Base-by-base conservation (phyloP, 2,797 vertebrate species). In the Takifugu rubripes region DNA sequence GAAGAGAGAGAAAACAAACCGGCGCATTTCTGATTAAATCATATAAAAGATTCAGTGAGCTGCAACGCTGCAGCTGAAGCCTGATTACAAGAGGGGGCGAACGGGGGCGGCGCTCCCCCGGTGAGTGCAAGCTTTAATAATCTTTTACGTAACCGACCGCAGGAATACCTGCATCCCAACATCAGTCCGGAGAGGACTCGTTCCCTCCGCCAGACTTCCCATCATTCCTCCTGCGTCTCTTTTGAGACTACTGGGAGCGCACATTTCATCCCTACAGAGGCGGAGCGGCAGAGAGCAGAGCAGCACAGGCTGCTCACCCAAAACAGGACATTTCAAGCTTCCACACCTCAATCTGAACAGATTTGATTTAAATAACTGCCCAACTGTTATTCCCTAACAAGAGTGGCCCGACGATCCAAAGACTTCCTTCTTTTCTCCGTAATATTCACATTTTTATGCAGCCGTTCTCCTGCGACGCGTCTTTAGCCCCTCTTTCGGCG, bases 1-100 rank as follows among this genome's bases (percentile, higher is more conserved):
- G 27, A 6, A 26, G 27, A 65, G 50, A 45, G 31, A 45, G 31
- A 57, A 17, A 74, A 46, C 46, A 54, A 74, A 63, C 36, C 24
- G 17, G 44, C 53, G 67, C 66, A 52, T 68, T 74, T 71, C 60
- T 60, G 64, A 57, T 69, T 70, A 65, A 68, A 66, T 67, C 56
- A 48, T 47, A 68, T 60, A 60, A 72, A 78, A 80, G 48, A 70
- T 70, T 74, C 80, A 76, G 52, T 58, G 74, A 71, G 66, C 59
- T 61, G 69, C 62, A 46, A 48, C 25, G 44, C 50, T 59, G 56
- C 70, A 61, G 65, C 61, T 58, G 54, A 54, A 61, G 54, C 55
- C 51, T 43, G 3, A 21, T 40, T 36, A 59, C 33, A 17, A 17
- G 42, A 53, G 33, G 40, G 44, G 54, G 57, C 21, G 21, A 66